Conservation (phyloP, 2,113 vertebrate genomes). For the Triplophysa siluroides region DNA sequence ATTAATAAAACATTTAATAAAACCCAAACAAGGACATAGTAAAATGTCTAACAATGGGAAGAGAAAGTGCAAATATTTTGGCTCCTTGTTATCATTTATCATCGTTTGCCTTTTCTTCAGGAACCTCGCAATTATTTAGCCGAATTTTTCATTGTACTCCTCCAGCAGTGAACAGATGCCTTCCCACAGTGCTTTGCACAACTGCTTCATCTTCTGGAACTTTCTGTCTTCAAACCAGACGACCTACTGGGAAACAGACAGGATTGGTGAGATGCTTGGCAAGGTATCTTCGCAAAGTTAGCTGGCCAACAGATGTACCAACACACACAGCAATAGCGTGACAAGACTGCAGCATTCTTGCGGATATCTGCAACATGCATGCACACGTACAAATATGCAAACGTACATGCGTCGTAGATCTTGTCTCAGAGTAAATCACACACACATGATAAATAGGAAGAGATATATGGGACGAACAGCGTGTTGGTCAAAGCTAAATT, state of each 20-base stretch:
- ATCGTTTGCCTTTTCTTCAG: conserved; percentile 49
- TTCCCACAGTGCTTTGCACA: conserved; percentile 66
- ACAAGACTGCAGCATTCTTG: conserved; percentile 43
- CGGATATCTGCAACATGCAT: not conserved
- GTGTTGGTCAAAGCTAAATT: not conserved
- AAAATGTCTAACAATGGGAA: conserved; percentile 70
- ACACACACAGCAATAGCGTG: conserved; percentile 40
- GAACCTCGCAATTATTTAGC: conserved; percentile 51
- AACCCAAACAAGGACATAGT: conserved; percentile 60
- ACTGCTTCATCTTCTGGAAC: conserved; percentile 67
- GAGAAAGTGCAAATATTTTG: conserved; percentile 83
- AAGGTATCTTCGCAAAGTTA: conserved; percentile 23
- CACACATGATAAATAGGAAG: conserved; percentile 8
- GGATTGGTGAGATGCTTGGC: conserved; percentile 5
- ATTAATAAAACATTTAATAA: conserved; percentile 49
- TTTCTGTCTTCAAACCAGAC: conserved; percentile 73
- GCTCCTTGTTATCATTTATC: conserved; percentile 62
- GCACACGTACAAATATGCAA: not conserved
- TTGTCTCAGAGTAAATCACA: not conserved
- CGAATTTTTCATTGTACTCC: conserved; percentile 60
- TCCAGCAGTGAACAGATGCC: conserved; percentile 64
- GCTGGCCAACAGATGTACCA: conserved; percentile 36
- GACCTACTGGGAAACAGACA: conserved; percentile 71
- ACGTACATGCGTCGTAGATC: conserved; percentile 8
- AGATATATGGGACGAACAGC: not conserved